Evolutionary conservation across 2,113 vertebrate species (phyloP).

Genomic region (Xiphophorus hellerii): DNA sequence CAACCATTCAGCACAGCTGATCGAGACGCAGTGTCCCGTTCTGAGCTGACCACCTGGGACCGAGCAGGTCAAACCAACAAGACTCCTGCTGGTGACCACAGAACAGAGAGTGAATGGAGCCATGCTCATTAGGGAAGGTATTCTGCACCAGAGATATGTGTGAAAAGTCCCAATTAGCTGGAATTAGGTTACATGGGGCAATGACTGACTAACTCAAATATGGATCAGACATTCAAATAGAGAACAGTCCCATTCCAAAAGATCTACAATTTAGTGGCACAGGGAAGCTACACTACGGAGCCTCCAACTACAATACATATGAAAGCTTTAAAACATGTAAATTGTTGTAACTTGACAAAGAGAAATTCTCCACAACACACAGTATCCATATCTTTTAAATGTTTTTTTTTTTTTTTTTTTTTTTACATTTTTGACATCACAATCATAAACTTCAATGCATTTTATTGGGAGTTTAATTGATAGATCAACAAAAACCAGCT

Average conservation of each 20-base stretch:
- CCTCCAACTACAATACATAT: neutral
- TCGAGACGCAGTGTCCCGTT: constrained; percentile 54
- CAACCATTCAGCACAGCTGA: constrained; percentile 55
- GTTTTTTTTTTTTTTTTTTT: too few relatives aligned
- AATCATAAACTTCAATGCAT: too few relatives aligned
- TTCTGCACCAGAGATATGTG: constrained; percentile 61
- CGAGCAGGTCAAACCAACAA: constrained; percentile 61
- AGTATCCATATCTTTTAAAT: too few relatives aligned
- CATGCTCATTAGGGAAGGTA: constrained; percentile 62
- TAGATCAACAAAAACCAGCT: too few relatives aligned
- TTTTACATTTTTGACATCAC: too few relatives aligned
- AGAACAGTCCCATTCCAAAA: constrained; percentile 39
- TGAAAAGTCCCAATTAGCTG: constrained; percentile 79
- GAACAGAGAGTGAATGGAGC: constrained; percentile 56
- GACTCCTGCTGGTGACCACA: constrained; percentile 63
- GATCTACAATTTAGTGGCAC: constrained; percentile 34
- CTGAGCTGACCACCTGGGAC: constrained; percentile 57
- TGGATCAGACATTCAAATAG: constrained; percentile 54
- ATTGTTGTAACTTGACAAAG: too few relatives aligned
- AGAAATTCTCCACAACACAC: too few relatives aligned
- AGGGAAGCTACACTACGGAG: neutral
- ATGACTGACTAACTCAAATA: constrained; percentile 53
- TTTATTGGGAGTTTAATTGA: too few relatives aligned
- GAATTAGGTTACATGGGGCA: constrained; percentile 63
- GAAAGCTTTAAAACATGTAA: too few relatives aligned